phyloP scores from a whole-genome alignment of 2,797 vertebrate species.

The Etheostoma perlongum region DNA sequence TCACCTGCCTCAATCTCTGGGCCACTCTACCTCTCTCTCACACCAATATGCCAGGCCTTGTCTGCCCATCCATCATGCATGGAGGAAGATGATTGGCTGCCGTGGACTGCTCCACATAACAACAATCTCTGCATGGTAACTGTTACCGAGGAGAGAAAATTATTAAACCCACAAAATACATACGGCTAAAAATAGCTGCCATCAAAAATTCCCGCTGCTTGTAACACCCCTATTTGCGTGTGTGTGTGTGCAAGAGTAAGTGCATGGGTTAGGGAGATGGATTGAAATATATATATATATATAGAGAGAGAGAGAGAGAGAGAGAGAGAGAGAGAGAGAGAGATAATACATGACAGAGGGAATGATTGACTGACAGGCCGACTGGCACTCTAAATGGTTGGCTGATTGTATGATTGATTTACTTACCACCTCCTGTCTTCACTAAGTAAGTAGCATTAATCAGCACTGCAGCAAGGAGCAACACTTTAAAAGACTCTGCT shows the following conservation, averaged over 20 bases:
- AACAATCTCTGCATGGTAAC: slow-evolving; percentile 80
- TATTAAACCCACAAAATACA: slow-evolving; percentile 78
- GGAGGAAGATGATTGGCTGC: slow-evolving; percentile 74
- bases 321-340: slow-evolving; percentile 18
- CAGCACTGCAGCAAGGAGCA: slow-evolving; percentile 47
- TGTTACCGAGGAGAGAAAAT: slow-evolving; percentile 81
- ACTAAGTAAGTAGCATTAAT: slow-evolving; percentile 74
- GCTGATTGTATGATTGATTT: slow-evolving; percentile 79
- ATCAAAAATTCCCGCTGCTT: slow-evolving; percentile 77
- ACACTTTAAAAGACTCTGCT: slow-evolving; percentile 44
- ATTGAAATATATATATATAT: slow-evolving; percentile 38
- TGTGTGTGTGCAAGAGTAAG: slow-evolving; percentile 13
- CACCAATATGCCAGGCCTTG: slow-evolving; percentile 53
- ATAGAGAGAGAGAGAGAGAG: slow-evolving; percentile 8
- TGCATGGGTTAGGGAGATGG: slow-evolving; percentile 15
- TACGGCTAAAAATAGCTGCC: slow-evolving; percentile 81
- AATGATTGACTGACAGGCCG: slow-evolving; percentile 72
- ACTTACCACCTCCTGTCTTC: slow-evolving; percentile 71
- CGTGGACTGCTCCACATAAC: slow-evolving; percentile 70
- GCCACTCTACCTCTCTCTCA: slow-evolving; percentile 26
- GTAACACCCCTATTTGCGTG: slow-evolving; percentile 45
- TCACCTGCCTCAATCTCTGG: slow-evolving; percentile 42
- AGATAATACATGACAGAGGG: slow-evolving; percentile 45
- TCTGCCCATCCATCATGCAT: slow-evolving; percentile 73
- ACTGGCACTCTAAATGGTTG: slow-evolving; percentile 69